Base-by-base conservation (phyloP, 2,797 vertebrate species). In the Ctenopoma kingsleyae region DNA sequence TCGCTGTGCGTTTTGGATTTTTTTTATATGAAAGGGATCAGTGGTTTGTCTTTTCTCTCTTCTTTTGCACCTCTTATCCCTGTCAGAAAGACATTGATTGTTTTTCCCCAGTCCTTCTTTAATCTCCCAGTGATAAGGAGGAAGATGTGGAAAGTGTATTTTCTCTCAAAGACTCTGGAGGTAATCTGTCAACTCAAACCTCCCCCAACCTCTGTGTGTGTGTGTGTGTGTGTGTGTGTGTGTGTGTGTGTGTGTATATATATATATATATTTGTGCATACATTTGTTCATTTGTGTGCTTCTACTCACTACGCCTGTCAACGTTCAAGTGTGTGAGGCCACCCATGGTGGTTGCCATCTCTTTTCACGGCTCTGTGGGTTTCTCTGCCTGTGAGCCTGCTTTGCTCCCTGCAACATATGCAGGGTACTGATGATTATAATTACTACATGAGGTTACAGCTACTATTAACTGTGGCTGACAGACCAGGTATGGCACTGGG, bases 101-200 rank as follows among this genome's bases (percentile, higher is more conserved):
- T 68, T 51, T 78, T 85, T 82, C 52, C 41, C 41, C 54, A 2
- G 23, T 68, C 57, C 41, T 43, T 53, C 74, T 84, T 70, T 86
- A 83, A 86, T 89, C 83, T 81, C 59, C 20, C 20, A 55, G 54
- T 36, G 13, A 73, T 58, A 71, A 55, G 32, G 69, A 23, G 20
- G 68, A 62, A 56, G 65, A 56, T 1, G 48, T 22, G 53, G 64
- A 62, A 68, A 77, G 50, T 59, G 53, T 67, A 46, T 85, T 86
- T 81, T 62, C 50, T 56, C 30, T 65, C 49, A 22, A n/a, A 81
- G 67, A 80, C 86, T 77, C 81, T 78, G 56, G 71, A 81, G 83
- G 73, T 67, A 81, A 69, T 89, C 78, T 82, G 77, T 89, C 82
- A 85, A 51, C 71, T 81, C 80, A 69, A 47, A 77, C 62, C 71